phyloP scores from a whole-genome alignment of 1,140 invertebrate genomes.

The Bombyx mandarina region DNA sequence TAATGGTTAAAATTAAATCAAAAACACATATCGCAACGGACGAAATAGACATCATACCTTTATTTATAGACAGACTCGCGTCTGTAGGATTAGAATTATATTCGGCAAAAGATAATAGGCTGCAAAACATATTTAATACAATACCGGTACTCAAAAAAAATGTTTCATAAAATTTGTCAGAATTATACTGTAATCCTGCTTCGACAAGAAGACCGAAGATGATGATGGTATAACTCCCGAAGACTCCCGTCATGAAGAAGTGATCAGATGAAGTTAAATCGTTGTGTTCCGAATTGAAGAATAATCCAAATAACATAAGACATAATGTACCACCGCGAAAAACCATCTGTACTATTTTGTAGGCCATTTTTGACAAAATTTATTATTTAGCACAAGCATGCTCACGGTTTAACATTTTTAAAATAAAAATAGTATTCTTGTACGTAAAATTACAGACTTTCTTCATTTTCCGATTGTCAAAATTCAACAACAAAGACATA shows the following conservation, averaged over 20 bases:
- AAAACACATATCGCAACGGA: too few species aligned
- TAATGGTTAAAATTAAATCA: too few species aligned
- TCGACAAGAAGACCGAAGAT: conserved; percentile 36
- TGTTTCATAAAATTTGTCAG: conserved; percentile 26
- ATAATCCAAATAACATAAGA: conserved; percentile 31
- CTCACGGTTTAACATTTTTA: too few species aligned
- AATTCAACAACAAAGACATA: too few species aligned
- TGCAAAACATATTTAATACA: conserved; percentile 23
- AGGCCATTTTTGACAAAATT: neutral
- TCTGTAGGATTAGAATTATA: conserved; percentile 14
- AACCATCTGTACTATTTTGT: conserved; percentile 33
- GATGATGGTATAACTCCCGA: conserved; percentile 29
- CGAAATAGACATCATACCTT: conserved; percentile 22
- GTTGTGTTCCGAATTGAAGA: conserved; percentile 30
- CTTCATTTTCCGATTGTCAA: too few species aligned
- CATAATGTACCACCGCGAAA: conserved; percentile 24
- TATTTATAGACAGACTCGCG: conserved; percentile 24
- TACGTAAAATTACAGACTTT: too few species aligned
- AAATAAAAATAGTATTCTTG: too few species aligned
- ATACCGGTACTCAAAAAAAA: conserved; percentile 24
- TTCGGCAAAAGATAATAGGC: conserved; percentile 22
- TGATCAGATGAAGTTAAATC: conserved; percentile 21
- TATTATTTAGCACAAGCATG: too few species aligned
- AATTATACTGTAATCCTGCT: conserved; percentile 26
- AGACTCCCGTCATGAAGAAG: conserved; percentile 40